phyloP scores from a whole-genome alignment of 2,797 vertebrate genomes.

The Rhabdomys pumilio region DNA sequence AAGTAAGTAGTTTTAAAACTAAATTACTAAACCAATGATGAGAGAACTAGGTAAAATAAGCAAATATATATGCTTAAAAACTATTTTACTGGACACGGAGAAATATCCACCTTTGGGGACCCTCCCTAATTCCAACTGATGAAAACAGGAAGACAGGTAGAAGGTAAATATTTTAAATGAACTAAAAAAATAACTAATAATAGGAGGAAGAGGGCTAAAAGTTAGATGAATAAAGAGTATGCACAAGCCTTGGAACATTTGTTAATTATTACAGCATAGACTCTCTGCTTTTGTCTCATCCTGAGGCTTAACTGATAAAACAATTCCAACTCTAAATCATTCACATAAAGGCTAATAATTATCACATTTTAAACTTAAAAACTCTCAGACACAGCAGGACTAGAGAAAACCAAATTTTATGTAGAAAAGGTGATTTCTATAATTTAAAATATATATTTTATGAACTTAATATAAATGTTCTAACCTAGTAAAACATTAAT shows the following conservation, averaged over 20 bases:
- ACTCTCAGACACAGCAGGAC: slow-evolving; percentile 8
- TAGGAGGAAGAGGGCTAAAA: background rate
- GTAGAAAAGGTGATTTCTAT: background rate
- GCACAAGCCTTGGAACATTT: background rate
- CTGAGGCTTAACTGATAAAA: slow-evolving; percentile 38
- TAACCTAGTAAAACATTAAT: slow-evolving; percentile 16
- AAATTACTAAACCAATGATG: background rate
- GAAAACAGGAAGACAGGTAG: background rate
- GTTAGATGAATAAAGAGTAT: background rate
- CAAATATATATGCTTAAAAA: slow-evolving; percentile 1
- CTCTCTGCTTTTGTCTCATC: slow-evolving; percentile 4
- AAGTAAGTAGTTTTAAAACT: slow-evolving; percentile 52
- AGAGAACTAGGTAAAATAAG: background rate
- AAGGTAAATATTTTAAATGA: slow-evolving; percentile 12
- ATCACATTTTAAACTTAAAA: slow-evolving; percentile 30
- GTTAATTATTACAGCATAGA: background rate
- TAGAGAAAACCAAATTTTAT: slow-evolving; percentile 26
- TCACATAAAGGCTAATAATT: background rate
- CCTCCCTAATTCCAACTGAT: background rate
- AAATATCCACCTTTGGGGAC: background rate
- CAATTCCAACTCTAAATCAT: slow-evolving; percentile 39
- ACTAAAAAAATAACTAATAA: slow-evolving; percentile 55
- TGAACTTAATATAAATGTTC: background rate
- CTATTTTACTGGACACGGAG: background rate
- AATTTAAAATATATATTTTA: background rate